phyloP scores from a whole-genome alignment of 2,113 vertebrate species.

The Oreochromis tanganicae region DNA sequence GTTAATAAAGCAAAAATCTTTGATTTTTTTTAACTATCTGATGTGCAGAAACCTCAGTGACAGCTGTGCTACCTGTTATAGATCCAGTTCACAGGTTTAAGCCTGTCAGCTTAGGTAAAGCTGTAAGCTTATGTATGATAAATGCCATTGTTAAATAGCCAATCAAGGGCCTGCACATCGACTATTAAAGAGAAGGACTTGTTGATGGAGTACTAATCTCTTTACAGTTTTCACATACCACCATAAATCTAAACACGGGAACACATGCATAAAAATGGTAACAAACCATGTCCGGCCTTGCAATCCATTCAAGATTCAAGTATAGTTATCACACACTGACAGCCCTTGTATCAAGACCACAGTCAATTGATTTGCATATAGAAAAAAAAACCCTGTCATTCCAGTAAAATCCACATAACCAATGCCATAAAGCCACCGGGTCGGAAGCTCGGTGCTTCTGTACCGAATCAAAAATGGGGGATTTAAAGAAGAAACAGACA shows the following conservation, averaged over 20 bases:
- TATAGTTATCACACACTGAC: conserved; percentile 10
- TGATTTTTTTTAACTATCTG: background rate
- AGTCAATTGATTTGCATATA: conserved; percentile 6
- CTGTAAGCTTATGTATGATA: conserved; percentile 9
- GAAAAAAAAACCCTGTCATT: background rate
- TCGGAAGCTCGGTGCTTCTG: background rate
- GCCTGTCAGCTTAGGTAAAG: conserved; percentile 12
- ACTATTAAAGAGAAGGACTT: conserved; percentile 23
- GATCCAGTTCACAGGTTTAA: background rate
- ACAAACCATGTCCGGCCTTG: background rate
- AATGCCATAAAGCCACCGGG: background rate
- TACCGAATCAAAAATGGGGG: background rate
- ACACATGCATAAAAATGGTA: background rate
- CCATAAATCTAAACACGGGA: background rate
- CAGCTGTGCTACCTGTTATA: background rate
- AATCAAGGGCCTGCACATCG: background rate
- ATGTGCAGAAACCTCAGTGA: background rate
- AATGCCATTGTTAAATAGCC: conserved; percentile 14
- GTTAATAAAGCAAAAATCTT: background rate
- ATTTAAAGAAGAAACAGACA: background rate
- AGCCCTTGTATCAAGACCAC: conserved; percentile 7
- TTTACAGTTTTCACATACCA: conserved; percentile 9
- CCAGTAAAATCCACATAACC: background rate
- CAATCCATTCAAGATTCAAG: conserved; percentile 12
- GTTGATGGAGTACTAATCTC: conserved; percentile 18